phyloP scores from a whole-genome alignment of 2,113 vertebrate species.

The Danio rerio region GRCz12tu NC_133192.1:9067001-9067500 shows the following conservation, averaged over 20 bases:
- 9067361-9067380: no score
- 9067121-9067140: not conserved
- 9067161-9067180: constrained; percentile 77
- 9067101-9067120: not conserved
- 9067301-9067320: constrained; percentile 88
- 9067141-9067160: not conserved
- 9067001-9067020: no score
- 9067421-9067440: no score
- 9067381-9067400: no score
- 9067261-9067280: constrained; percentile 88
- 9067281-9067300: constrained; percentile 88
- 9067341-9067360: not conserved
- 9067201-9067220: constrained; percentile 83
- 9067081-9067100: no score
- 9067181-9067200: constrained; percentile 91
- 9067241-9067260: constrained; percentile 92
- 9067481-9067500: no score
- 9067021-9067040: no score
- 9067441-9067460: no score
- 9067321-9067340: constrained; percentile 86
- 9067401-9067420: no score
- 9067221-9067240: constrained; percentile 82
- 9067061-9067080: no score
- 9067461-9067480: no score
- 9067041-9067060: no score